These are phyloP conservation scores for Bugula neritina DNA, from an alignment of 2,888 invertebrate genomes.

Conservation along the genomic window DNA sequence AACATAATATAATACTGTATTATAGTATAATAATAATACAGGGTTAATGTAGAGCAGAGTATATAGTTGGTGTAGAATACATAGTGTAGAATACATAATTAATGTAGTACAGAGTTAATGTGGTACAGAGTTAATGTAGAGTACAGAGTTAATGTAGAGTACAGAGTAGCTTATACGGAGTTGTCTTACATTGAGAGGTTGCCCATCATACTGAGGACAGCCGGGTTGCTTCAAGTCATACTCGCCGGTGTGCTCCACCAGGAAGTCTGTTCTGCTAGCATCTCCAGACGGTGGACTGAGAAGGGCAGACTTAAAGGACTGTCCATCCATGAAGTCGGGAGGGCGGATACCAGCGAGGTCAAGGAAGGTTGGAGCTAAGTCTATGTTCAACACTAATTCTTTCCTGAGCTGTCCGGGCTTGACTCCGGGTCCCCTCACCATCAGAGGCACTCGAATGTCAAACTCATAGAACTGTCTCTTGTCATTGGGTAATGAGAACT, in stretches of 20 bases:
- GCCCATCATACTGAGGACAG: conserved; percentile 64
- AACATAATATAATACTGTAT: no score
- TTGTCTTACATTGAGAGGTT: conserved; percentile 63
- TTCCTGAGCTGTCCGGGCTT: conserved; percentile 38
- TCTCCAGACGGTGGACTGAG: conserved; percentile 30
- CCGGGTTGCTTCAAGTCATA: conserved; percentile 57
- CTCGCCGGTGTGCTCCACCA: conserved; percentile 79
- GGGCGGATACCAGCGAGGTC: conserved; percentile 62
- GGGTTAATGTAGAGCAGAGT: no score
- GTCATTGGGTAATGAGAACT: conserved; percentile 80
- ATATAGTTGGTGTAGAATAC: no score
- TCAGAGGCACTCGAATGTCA: conserved; percentile 75
- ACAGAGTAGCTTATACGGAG: no score
- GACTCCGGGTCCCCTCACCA: conserved; percentile 68
- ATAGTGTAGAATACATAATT: no score
- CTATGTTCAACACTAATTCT: conserved; percentile 68
- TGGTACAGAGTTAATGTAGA: no score
- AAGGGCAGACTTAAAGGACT: conserved; percentile 55
- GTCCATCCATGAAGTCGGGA: conserved; percentile 63
- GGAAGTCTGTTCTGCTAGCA: conserved; percentile 58
- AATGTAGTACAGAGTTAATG: no score
- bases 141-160: no score
- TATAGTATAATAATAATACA: no score
- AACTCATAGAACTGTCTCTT: conserved; percentile 86
- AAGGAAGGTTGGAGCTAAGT: conserved; percentile 76